Evolutionary conservation across 2,797 vertebrate species (phyloP).

Genomic region (Mareca strepera): DNA sequence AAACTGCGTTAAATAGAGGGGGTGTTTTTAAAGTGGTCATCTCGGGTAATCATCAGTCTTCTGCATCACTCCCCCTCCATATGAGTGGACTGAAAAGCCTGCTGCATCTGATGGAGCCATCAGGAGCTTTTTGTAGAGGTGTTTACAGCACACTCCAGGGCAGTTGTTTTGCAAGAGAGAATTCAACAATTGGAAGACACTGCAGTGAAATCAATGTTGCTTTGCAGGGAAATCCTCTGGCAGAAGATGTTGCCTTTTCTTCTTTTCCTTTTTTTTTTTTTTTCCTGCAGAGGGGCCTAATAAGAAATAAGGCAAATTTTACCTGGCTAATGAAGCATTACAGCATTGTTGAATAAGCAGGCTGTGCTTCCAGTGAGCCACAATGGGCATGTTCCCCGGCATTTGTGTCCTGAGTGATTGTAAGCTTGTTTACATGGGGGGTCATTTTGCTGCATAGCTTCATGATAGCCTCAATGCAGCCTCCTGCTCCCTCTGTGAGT

Average conservation of each 20-base stretch:
- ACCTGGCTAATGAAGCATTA: neutral
- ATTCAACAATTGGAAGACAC: slow-evolving; percentile 18
- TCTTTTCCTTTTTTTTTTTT: neutral
- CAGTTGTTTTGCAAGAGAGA: slow-evolving; percentile 6
- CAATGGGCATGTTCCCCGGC: neutral
- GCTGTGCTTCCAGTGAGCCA: neutral
- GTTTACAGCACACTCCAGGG: neutral
- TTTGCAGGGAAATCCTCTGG: slow-evolving; percentile 48
- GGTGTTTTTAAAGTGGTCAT: slow-evolving; percentile 61
- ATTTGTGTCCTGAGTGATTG: neutral
- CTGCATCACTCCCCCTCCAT: slow-evolving; percentile 30
- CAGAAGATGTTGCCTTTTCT: neutral
- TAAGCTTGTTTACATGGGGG: slow-evolving; percentile 73
- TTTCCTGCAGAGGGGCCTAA: neutral
- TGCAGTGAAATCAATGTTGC: slow-evolving; percentile 68
- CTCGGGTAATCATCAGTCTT: slow-evolving; percentile 7
- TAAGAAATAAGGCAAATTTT: neutral
- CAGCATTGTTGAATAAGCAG: neutral
- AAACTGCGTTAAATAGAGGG: neutral
- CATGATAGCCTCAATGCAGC: slow-evolving; percentile 16
- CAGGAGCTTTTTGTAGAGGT: neutral
- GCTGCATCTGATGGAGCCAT: slow-evolving; percentile 39
- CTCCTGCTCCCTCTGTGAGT: slow-evolving; percentile 47
- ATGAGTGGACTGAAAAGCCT: neutral
- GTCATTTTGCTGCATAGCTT: slow-evolving; percentile 72